These are phyloP conservation scores for Pelobates fuscus DNA, from an alignment of 2,113 vertebrate genomes.

Conservation along the genomic window DNA sequence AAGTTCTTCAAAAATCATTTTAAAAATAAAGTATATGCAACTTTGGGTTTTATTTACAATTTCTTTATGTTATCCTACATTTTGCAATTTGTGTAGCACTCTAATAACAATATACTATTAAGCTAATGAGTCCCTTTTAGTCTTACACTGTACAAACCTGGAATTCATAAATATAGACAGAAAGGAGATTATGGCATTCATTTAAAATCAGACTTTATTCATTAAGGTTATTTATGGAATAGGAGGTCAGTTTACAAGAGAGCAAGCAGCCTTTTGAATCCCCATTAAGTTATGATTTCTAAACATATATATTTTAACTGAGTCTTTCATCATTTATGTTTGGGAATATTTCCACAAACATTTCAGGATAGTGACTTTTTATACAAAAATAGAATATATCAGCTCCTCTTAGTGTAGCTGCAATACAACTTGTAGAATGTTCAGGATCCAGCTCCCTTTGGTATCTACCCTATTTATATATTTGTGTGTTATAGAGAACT, in stretches of 20 bases:
- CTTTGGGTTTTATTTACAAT: no score
- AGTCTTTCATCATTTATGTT: conserved; percentile 18
- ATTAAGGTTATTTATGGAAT: conserved; percentile 15
- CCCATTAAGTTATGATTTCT: conserved; percentile 12
- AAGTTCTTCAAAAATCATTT: no score
- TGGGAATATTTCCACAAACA: conserved; percentile 14
- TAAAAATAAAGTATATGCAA: no score
- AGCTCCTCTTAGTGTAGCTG: no score
- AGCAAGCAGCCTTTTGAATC: neutral
- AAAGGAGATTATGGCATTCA: neutral
- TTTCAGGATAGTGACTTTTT: neutral
- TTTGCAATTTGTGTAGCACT: no score
- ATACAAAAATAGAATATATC: neutral
- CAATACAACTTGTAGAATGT: no score
- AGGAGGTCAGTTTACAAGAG: conserved; percentile 28
- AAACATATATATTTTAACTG: neutral
- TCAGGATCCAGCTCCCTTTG: no score
- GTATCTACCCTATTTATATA: no score
- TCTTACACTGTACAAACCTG: neutral
- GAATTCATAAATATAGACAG: neutral
- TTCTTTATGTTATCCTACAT: no score
- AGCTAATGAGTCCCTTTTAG: no score
- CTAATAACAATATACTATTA: no score
- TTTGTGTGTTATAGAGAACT: no score
- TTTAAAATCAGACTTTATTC: conserved; percentile 29